These are phyloP conservation scores for Sarcophaga subvicina DNA, from an alignment of 2,888 invertebrate species.

Conservation along the genomic window DNA sequence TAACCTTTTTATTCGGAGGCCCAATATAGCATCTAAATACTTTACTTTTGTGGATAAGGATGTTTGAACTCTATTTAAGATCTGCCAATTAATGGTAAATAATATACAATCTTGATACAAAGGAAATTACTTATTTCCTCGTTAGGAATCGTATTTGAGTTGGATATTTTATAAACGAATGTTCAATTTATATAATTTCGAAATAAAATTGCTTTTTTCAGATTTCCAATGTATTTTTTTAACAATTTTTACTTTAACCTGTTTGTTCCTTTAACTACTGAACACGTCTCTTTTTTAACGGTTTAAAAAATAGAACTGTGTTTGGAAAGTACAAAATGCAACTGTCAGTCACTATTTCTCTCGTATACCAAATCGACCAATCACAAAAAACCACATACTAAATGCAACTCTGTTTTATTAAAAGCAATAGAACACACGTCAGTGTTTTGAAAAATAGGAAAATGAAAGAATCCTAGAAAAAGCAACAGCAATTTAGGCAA, in stretches of 20 bases:
- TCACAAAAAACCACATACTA: conserved; percentile 68
- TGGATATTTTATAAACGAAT: too few species aligned
- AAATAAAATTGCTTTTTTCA: too few species aligned
- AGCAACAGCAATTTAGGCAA: conserved; percentile 30
- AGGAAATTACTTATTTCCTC: too few species aligned
- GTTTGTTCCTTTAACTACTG: not conserved
- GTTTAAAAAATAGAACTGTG: conserved; percentile 5
- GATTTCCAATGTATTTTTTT: not conserved
- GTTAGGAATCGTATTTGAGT: too few species aligned
- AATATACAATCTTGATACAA: too few species aligned
- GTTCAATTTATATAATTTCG: too few species aligned
- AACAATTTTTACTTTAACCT: too few species aligned
- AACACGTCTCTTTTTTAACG: conserved; percentile 37
- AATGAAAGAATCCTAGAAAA: conserved; percentile 39
- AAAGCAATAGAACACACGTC: conserved; percentile 55
- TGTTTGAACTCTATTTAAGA: too few species aligned
- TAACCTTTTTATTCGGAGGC: too few species aligned
- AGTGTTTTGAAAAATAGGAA: conserved; percentile 59
- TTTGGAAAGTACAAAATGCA: not conserved
- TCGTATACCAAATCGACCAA: conserved; percentile 55
- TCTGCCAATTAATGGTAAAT: too few species aligned
- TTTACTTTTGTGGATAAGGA: too few species aligned
- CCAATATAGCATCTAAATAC: too few species aligned
- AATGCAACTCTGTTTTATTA: conserved; percentile 67
- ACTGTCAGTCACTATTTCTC: conserved; percentile 3